Base-by-base conservation (phyloP, 2,113 vertebrate genomes). In the Tauraco erythrolophus region DNA sequence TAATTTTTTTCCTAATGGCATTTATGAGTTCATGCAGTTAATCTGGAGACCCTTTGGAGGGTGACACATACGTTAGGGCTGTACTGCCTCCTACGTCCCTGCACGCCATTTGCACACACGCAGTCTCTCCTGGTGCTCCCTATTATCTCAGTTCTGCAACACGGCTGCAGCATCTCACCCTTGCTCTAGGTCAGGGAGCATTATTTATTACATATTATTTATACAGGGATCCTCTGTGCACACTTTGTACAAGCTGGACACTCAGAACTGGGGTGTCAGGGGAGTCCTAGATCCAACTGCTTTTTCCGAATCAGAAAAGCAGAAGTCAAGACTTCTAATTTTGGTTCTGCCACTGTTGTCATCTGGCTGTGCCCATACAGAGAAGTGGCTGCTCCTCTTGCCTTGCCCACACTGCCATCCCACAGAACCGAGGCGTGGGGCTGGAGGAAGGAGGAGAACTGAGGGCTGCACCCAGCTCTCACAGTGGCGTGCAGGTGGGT, bases 321-420 rank as follows among this genome's bases (percentile, higher is more conserved):
- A 60, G 94, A 96, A 96, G 76, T 84, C 9, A 35, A 70, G 51
- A 35, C 14, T 92, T 91, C 80, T 91, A 60, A 75, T 92, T 94
- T 78, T 3, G 14, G 5, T 72, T 94, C 43, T 84, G 33, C 39
- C 33, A 46, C 65, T 75, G 72, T 75, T 95, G 68, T 45, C 64
- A 5, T 87, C 35, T 91, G 60, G 25, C 9, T 65, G 25, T 68
- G 83, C 41, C 41, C 9, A 0, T 37, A 80, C 14, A 70, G 83
- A 89, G 92, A 92, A 95, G 91, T 77, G 83, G 41, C 60, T 94
- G 31, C 43, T 87, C 35, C 45, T 21, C 23, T 68, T 61, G 66
- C 62, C 66, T 91, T 75, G 81, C 48, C 75, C 89, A 51, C 51
- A 19, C 9, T 68, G 57, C 19, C 3, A 4, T 72, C 77, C 60